phyloP scores from a whole-genome alignment of 2,113 vertebrate genomes.

The Vulpes ferrilata region DNA sequence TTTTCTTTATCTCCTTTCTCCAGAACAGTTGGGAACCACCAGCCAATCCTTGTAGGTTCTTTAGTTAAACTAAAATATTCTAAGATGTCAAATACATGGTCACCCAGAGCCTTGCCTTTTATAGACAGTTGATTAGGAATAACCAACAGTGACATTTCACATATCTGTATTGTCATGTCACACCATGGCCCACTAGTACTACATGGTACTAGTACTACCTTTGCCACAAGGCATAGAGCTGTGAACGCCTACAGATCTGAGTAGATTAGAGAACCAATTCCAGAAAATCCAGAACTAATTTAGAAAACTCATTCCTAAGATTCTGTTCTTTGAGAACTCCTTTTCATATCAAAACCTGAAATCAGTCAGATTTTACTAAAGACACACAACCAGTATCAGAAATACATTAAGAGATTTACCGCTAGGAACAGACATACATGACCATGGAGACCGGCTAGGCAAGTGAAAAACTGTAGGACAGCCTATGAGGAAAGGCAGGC shows the following conservation, averaged over 20 bases:
- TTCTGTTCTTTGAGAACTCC: background rate
- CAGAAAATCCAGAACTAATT: background rate
- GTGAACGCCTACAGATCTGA: background rate
- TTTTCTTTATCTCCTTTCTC: background rate
- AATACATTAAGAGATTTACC: background rate
- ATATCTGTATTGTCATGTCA: background rate
- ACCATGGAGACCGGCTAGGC: background rate
- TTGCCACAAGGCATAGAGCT: background rate
- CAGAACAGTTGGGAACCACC: background rate
- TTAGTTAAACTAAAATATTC: background rate
- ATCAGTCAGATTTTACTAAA: background rate
- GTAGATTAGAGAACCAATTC: background rate
- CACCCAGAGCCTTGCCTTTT: background rate
- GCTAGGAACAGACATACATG: background rate
- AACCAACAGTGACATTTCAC: background rate
- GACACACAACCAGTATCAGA: background rate
- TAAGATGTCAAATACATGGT: background rate
- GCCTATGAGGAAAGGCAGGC: background rate
- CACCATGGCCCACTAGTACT: background rate
- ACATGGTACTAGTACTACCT: background rate
- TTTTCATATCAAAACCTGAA: background rate
- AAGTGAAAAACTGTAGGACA: background rate
- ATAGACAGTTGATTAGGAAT: background rate
- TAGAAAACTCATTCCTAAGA: background rate
- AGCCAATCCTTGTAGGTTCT: background rate